Evolutionary conservation across 2,888 invertebrate genomes (phyloP), one percentile per base, ranked within the genome.

Genomic region (Gnatocerus cornutus): DNA sequence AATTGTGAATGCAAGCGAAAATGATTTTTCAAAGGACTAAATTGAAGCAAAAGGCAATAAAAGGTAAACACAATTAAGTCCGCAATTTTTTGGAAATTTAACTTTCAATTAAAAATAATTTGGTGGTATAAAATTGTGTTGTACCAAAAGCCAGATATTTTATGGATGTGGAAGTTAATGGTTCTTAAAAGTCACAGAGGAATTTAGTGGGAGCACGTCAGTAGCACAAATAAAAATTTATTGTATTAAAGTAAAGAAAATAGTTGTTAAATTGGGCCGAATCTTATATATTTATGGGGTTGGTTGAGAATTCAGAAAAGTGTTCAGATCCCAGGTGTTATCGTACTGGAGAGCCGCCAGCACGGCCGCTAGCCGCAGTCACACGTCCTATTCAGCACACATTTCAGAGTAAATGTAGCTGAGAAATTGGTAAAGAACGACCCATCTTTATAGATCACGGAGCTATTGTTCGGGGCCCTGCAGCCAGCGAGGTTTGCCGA

Each of bases 371-470:
- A 72, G 76, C 73, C 74, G 73, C 71, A 72, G 74, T 73, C 76
- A 74, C 74, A 73, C 72, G 73, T 74, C 79, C 81, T 79, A 82
- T 83, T 83, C 82, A 82, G 81, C 81, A 82, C 83, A 82, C 82
- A 83, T 83, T 84, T 83, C 84, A 79, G 80, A 77, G 83, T 84
- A 85, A 85, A 85, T 85, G 85, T 85, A 85, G 84, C 85, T 84
- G 82, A 84, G 84, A 85, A 85, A 85, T 85, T 82, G 84, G 83
- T 85, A 80, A 85, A 83, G 84, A 85, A 85, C 83, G 84, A 81
- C 82, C 83, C 81, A 83, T 84, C 84, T 84, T 84, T 84, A 84
- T 83, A 83, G 83, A 84, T 84, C 83, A 84, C 76, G 74, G 76
- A 70, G 74, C 82, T 75, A 81, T 84, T 83, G 82, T 84, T 80